These are phyloP conservation scores for Fabriciana adippe DNA, from an alignment of 2,888 invertebrate genomes.

Conservation along the genomic window DNA sequence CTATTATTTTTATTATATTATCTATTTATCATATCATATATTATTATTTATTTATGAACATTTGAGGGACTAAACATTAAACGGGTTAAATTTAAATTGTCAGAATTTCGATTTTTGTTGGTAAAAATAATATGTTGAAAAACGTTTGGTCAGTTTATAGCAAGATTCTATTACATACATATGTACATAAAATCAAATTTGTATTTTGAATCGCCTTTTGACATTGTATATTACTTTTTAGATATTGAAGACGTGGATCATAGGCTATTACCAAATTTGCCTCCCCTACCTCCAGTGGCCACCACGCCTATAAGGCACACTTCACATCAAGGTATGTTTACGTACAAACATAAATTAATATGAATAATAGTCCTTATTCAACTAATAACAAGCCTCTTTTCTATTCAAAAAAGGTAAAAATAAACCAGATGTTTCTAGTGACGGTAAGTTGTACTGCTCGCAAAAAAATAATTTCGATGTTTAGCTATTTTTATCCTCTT, in stretches of 20 bases:
- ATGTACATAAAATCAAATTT: neutral
- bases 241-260: slow-evolving; percentile 75
- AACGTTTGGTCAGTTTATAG: too few relatives aligned
- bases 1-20: too few relatives aligned
- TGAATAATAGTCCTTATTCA: neutral
- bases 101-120: too few relatives aligned
- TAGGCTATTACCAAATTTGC: slow-evolving; percentile 56
- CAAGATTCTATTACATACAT: neutral
- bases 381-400: slow-evolving; percentile 12
- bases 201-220: neutral
- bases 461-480: neutral
- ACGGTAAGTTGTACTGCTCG: slow-evolving; percentile 35
- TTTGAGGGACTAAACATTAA: too few relatives aligned
- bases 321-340: slow-evolving; percentile 40
- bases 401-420: slow-evolving; percentile 27
- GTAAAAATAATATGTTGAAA: too few relatives aligned
- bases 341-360: neutral
- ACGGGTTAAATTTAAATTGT: too few relatives aligned
- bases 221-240: slow-evolving; percentile 39
- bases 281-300: slow-evolving; percentile 47
- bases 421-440: slow-evolving; percentile 22
- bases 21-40: too few relatives aligned
- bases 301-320: slow-evolving; percentile 48
- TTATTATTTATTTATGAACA: too few relatives aligned
- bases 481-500: neutral